phyloP scores from a whole-genome alignment of 2,797 vertebrate species.

The Coilia nasus region DNA sequence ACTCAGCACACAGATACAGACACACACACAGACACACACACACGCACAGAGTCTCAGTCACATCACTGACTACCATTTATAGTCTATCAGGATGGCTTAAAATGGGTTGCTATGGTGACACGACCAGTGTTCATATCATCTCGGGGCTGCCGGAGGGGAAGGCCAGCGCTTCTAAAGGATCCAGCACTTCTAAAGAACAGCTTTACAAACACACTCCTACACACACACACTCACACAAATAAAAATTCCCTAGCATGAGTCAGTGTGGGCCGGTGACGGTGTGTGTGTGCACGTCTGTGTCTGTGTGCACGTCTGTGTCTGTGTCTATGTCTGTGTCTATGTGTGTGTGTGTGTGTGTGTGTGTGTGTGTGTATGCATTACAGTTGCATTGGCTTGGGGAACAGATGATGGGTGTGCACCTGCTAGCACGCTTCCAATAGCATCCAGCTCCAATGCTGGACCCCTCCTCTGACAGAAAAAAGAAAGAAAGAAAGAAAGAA shows the following conservation, averaged over 20 bases:
- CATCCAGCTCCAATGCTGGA: neutral
- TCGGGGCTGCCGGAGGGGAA: slow-evolving; percentile 32
- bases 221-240: neutral
- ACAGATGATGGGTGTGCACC: slow-evolving; percentile 17
- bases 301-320: neutral
- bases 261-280: neutral
- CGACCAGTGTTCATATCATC: slow-evolving; percentile 43
- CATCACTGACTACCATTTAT: slow-evolving; percentile 33
- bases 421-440: neutral
- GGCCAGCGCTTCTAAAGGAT: neutral
- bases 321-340: neutral
- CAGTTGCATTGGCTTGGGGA: neutral
- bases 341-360: slow-evolving; percentile 1
- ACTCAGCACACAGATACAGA: too few relatives aligned
- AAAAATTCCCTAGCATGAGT: slow-evolving; percentile 4
- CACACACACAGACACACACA: neutral
- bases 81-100: slow-evolving; percentile 43
- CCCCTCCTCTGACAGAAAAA: too few relatives aligned
- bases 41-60: slow-evolving; percentile 14
- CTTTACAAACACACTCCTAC: neutral
- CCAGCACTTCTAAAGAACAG: neutral
- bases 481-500: too few relatives aligned
- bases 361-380: neutral
- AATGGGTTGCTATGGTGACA: slow-evolving; percentile 51
- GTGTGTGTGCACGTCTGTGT: neutral